phyloP scores from a whole-genome alignment of 2,113 vertebrate genomes.

The Pterocles burchelli region DNA sequence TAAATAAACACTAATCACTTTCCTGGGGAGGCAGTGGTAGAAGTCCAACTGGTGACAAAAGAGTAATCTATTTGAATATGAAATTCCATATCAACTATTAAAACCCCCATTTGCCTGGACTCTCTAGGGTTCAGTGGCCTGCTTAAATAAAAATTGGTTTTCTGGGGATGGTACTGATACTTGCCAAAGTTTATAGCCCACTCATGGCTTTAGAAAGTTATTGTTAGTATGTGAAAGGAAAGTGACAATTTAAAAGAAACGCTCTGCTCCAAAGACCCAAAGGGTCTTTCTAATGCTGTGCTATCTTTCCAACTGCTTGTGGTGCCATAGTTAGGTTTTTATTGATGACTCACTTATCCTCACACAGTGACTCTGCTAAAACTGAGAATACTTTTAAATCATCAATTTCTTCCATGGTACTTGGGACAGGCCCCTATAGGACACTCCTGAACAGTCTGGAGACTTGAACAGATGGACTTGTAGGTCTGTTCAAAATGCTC shows the following conservation, averaged over 20 bases:
- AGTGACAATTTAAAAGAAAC: conserved; percentile 1
- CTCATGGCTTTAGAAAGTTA: not conserved
- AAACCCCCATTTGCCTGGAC: not conserved
- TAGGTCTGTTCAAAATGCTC: not conserved
- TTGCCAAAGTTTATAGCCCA: not conserved
- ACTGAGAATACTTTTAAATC: not conserved
- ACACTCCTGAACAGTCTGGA: not conserved
- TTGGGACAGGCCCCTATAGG: not conserved
- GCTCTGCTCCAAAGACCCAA: not conserved
- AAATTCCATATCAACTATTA: not conserved
- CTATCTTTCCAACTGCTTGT: conserved; percentile 6
- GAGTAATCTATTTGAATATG: not conserved
- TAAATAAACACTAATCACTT: not conserved
- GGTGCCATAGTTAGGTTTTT: not conserved
- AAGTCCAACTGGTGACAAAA: not conserved
- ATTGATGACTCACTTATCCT: conserved; percentile 13
- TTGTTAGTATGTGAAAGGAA: conserved; percentile 29
- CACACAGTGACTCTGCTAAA: conserved; percentile 7
- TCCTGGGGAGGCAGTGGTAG: not conserved
- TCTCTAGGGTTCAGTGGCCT: not conserved
- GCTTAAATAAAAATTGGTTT: not conserved
- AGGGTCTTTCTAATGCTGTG: not conserved
- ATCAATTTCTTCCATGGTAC: not conserved
- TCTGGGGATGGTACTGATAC: not conserved
- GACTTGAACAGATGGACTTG: not conserved